These are phyloP conservation scores for Sylvia borin DNA, from an alignment of 2,797 vertebrate species.

Conservation along the genomic window DNA sequence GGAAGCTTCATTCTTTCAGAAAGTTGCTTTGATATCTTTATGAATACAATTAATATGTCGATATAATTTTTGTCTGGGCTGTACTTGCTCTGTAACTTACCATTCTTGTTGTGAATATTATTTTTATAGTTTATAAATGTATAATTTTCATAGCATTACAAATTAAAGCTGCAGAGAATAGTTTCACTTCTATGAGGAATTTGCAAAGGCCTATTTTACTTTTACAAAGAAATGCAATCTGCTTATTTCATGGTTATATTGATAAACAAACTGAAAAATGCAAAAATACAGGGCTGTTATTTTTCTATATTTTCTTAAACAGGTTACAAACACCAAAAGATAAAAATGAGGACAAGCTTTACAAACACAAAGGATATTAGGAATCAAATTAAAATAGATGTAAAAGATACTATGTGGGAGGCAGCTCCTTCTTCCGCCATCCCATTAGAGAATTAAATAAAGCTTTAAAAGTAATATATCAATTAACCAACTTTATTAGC, in stretches of 20 bases:
- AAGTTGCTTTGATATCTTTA: conserved; percentile 25
- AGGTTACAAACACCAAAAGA: background rate
- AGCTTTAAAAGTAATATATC: background rate
- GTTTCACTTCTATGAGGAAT: background rate
- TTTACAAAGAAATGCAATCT: conserved; percentile 1
- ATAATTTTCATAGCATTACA: background rate
- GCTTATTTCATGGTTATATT: background rate
- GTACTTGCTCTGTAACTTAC: background rate
- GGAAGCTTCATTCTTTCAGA: conserved; percentile 26
- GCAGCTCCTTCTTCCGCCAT: background rate
- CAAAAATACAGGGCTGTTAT: background rate
- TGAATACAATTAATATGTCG: conserved; percentile 3
- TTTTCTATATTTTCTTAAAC: background rate
- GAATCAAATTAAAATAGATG: background rate
- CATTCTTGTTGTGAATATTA: background rate
- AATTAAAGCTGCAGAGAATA: background rate
- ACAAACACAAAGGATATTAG: background rate
- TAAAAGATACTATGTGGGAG: background rate
- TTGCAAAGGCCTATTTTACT: background rate
- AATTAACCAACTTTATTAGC: background rate
- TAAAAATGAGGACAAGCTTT: background rate
- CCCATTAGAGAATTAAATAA: background rate
- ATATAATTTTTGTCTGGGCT: background rate
- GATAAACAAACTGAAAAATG: conserved; percentile 17
- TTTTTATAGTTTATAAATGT: conserved; percentile 34